phyloP scores from a whole-genome alignment of 2,888 invertebrate species.

The Hydraecia micacea region DNA sequence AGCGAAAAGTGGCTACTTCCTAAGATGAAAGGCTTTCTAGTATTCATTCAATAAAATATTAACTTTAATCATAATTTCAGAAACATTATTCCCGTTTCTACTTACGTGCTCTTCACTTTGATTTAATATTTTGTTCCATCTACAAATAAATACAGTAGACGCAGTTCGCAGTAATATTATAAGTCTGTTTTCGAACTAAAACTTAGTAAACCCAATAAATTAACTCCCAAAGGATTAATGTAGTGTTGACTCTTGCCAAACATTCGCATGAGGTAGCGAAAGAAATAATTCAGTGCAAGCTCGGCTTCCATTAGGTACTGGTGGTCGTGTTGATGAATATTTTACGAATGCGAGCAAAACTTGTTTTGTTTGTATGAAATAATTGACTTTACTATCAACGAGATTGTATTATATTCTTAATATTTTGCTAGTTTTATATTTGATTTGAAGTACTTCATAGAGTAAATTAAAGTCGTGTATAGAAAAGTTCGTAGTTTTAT shows the following conservation, averaged over 20 bases:
- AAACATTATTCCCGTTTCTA: background rate
- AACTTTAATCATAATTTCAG: background rate
- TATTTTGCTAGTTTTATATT: constrained; percentile 22
- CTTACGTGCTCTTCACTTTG: background rate
- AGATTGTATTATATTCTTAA: background rate
- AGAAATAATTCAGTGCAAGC: constrained; percentile 45
- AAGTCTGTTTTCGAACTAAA: background rate
- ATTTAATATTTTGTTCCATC: background rate
- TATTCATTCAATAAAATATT: background rate
- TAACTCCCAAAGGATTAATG: constrained; percentile 20
- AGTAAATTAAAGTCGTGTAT: background rate
- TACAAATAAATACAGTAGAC: background rate
- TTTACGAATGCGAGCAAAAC: constrained; percentile 16
- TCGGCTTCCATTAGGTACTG: constrained; percentile 31
- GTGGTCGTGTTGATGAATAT: constrained; percentile 51
- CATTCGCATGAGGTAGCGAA: constrained; percentile 11
- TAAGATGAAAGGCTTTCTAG: background rate
- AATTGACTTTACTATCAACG: constrained; percentile 12
- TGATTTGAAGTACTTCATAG: background rate
- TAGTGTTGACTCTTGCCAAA: constrained; percentile 23
- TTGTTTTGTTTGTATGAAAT: constrained; percentile 23
- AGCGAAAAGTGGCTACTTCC: background rate
- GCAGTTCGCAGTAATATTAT: background rate
- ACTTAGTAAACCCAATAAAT: constrained; percentile 6
- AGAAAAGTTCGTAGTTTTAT: background rate